Evolutionary conservation across 1,140 invertebrate species (phyloP).

Genomic region (Saccostrea echinata): DNA sequence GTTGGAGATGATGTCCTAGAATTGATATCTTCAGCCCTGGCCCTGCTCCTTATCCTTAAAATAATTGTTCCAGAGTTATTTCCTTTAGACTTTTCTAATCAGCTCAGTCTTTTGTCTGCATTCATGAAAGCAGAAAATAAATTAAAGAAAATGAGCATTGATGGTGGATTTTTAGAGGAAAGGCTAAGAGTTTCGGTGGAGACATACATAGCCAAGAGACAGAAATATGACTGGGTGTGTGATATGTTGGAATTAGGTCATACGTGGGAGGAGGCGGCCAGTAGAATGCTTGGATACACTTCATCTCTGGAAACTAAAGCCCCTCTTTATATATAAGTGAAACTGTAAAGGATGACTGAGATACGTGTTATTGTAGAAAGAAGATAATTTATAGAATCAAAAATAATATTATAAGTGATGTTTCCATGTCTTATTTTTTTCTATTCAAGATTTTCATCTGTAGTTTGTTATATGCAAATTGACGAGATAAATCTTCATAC

Average conservation of each 20-base stretch:
- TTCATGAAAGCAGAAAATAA: neutral
- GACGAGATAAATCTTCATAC: no score
- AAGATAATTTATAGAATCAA: no score
- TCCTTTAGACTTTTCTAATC: neutral
- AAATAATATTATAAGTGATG: no score
- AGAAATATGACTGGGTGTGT: slow-evolving; percentile 29
- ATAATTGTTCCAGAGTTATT: slow-evolving; percentile 32
- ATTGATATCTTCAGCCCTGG: neutral
- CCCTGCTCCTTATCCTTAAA: slow-evolving; percentile 2
- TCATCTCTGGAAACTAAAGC: neutral
- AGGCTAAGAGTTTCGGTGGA: neutral
- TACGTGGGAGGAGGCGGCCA: neutral
- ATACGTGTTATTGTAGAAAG: no score
- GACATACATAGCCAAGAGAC: neutral
- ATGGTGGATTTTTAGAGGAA: neutral
- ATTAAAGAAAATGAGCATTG: neutral
- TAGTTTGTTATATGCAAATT: no score
- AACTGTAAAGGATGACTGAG: neutral
- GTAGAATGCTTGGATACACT: slow-evolving; percentile 8
- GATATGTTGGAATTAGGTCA: slow-evolving; percentile 25
- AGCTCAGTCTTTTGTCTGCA: no score
- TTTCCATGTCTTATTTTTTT: no score
- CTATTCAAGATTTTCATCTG: no score
- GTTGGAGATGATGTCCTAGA: neutral
- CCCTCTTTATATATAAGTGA: neutral